These are phyloP conservation scores for Orycteropus afer DNA, from an alignment of 2,113 vertebrate species.

Conservation along the genomic window DNA sequence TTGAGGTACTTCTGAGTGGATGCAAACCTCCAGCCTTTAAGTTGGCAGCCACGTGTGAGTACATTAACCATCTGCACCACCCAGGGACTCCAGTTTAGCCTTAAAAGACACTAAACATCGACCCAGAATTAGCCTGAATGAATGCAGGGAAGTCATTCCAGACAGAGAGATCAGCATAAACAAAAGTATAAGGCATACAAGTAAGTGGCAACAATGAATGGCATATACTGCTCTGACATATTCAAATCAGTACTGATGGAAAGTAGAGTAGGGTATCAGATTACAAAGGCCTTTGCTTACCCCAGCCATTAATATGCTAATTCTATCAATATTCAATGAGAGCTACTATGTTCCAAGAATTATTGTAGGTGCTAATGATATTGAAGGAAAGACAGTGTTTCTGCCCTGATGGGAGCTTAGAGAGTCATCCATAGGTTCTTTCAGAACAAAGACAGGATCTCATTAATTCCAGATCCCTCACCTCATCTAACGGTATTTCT, in stretches of 20 bases:
- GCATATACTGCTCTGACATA: neutral
- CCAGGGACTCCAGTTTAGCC: neutral
- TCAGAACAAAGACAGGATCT: conserved; percentile 21
- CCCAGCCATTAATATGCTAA: neutral
- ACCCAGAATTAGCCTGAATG: neutral
- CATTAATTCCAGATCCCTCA: neutral
- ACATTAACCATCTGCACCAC: too few relatives aligned
- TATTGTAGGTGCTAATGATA: neutral
- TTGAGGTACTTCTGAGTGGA: too few relatives aligned
- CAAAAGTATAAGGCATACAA: neutral
- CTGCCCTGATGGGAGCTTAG: neutral
- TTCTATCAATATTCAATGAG: neutral
- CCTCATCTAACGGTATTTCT: neutral
- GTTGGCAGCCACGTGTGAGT: too few relatives aligned
- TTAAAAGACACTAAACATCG: conserved; percentile 1
- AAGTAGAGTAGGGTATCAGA: neutral
- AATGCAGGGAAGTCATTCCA: neutral
- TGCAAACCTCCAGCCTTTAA: too few relatives aligned
- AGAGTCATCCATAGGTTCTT: neutral
- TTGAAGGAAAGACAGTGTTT: neutral
- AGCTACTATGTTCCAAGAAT: neutral
- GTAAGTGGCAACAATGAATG: neutral
- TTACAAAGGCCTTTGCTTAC: neutral
- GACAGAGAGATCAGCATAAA: neutral
- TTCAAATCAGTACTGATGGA: neutral